Percentiles rank a stretch among this genome's conserved stretches.
Conservation (phyloP, 2,113 vertebrate genomes). For the Electrona antarctica region DNA sequence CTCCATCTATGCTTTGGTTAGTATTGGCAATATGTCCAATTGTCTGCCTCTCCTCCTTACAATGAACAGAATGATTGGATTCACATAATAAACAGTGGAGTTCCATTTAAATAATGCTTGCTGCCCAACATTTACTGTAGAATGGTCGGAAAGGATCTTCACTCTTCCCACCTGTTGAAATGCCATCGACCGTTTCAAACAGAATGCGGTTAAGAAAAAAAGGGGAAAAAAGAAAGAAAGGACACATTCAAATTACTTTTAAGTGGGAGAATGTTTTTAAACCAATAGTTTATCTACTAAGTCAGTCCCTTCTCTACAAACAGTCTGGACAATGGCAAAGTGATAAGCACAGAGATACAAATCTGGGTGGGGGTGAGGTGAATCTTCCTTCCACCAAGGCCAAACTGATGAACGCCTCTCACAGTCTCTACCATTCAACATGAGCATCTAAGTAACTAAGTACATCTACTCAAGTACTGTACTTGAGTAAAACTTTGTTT, state of each 20-base stretch:
- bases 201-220: conserved; percentile 3
- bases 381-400: conserved; percentile 24
- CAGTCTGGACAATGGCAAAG: conserved; percentile 31
- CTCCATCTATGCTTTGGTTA: too few relatives aligned
- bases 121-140: too few relatives aligned
- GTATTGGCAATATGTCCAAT: too few relatives aligned
- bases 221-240: conserved; percentile 2
- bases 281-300: conserved; percentile 37
- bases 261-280: conserved; percentile 23
- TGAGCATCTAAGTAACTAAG: too few relatives aligned
- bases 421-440: too few relatives aligned
- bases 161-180: not conserved
- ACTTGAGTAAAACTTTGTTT: too few relatives aligned
- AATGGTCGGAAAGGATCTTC: not conserved
- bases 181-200: not conserved
- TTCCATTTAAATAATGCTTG: too few relatives aligned
- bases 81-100: too few relatives aligned
- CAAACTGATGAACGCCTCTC: not conserved
- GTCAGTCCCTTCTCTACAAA: conserved; percentile 16
- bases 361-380: conserved; percentile 14
- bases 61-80: too few relatives aligned
- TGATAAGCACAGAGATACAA: conserved; percentile 38
- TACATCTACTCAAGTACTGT: too few relatives aligned
- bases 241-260: conserved; percentile 20
- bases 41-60: too few relatives aligned